Evolutionary conservation across 1,140 invertebrate species (phyloP).

Genomic region (Oryctes rhinoceros): DNA sequence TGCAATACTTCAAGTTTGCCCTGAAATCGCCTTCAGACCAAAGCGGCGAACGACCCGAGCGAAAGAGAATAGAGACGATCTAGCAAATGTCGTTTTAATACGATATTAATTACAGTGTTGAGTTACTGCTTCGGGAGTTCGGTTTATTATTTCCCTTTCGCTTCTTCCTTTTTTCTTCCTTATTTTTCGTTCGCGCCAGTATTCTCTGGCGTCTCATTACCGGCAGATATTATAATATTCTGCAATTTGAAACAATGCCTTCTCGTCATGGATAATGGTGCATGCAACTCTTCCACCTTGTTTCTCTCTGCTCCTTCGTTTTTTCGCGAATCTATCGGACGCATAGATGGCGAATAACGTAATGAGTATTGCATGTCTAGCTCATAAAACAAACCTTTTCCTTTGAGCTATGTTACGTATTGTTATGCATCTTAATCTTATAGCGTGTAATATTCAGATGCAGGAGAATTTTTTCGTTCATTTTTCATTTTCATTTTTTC

Average conservation of each 20-base stretch:
- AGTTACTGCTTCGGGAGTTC: conserved; percentile 20
- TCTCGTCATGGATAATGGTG: conserved; percentile 4
- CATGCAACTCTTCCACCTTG: neutral
- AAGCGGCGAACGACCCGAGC: neutral
- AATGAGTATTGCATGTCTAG: conserved; percentile 4
- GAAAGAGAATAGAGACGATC: neutral
- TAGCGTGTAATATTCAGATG: no score
- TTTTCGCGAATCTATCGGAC: neutral
- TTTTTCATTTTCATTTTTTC: no score
- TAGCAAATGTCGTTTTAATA: conserved; percentile 11
- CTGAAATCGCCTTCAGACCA: neutral
- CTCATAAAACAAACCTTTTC: neutral
- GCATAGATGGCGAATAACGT: neutral
- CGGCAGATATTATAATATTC: conserved; percentile 11
- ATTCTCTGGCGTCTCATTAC: conserved; percentile 3
- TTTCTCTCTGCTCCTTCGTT: neutral
- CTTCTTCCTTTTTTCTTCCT: no score
- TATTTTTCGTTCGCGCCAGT: neutral
- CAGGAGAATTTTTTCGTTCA: no score
- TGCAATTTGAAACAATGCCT: conserved; percentile 4
- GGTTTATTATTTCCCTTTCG: conserved; percentile 6
- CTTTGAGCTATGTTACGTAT: neutral
- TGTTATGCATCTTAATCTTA: no score
- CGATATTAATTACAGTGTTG: conserved; percentile 22
- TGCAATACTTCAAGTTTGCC: no score